Evolutionary conservation across 1,140 invertebrate species (phyloP), one percentile per base, ranked within the genome.

Genomic region (Drosophila tropicalis): DNA sequence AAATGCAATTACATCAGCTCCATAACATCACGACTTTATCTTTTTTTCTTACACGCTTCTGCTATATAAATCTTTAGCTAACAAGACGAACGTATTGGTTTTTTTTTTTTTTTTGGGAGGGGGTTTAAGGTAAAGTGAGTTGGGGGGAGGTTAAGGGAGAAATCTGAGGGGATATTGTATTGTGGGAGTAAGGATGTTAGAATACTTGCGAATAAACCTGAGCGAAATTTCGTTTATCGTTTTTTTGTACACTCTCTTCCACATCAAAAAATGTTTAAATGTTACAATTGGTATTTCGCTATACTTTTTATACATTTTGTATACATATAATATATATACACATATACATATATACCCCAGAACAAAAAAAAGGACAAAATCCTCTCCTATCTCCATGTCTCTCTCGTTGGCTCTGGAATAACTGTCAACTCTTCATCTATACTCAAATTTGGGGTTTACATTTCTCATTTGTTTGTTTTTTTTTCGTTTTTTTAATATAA

Each of bases 151-250:
- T n/a, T 57, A 7, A 32, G 34, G 56, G 32, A 10, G 29, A 57
- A 51, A 57, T 32, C 2, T 47, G 44, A 10, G 5, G 17, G 15
- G 0, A 25, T 25, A 2, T 1, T 25, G 0, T 25, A 0, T 25
- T 47, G 15, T 17, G 6, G 19, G 10, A 2, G 7, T 9, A 17
- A 7, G 44, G 44, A 12, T 34, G 56, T 66, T 5, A 29, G 29
- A 29, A 29, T 29, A 80, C 58, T 64, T 79, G 81, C 82, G 83
- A 87, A 87, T 69, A 86, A 81, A 83, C 83, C 83, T 86, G 83
- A 87, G 83, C 83, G 79, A 79, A 73, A 83, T 87, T 86, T 89
- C 84, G 84, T 86, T 83, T 71, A 62, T 70, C 68, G 76, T 75
- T 69, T 66, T 6, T 62, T 25, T 70, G 60, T 56, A 67, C 67